phyloP scores from a whole-genome alignment of 2,113 vertebrate genomes.

The Myotis brandtii region DNA sequence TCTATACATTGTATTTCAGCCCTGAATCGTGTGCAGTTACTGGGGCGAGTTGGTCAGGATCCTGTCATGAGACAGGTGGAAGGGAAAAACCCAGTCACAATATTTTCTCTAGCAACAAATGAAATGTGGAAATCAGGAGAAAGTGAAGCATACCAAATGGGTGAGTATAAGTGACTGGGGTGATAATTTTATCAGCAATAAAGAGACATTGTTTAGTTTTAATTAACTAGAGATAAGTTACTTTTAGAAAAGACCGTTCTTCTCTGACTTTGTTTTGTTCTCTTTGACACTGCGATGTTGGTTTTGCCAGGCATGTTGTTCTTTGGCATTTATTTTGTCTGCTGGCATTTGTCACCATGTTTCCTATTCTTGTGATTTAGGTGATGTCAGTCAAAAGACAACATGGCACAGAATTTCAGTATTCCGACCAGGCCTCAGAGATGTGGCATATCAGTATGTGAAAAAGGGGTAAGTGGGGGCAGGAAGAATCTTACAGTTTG shows the following conservation, averaged over 20 bases:
- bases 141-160: conserved; percentile 83
- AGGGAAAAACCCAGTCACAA: conserved; percentile 96
- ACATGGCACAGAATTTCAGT: conserved; percentile 98
- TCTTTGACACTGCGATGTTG: background rate
- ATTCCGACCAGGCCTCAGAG: conserved; percentile 96
- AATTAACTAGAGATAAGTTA: background rate
- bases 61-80: conserved; percentile 98
- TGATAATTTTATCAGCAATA: background rate
- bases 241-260: background rate
- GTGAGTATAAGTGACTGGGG: conserved; percentile 79
- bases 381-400: conserved; percentile 96
- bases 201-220: background rate
- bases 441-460: conserved; percentile 96
- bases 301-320: background rate
- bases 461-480: conserved; percentile 94
- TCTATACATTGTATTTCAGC: conserved; percentile 83
- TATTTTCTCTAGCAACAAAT: conserved; percentile 98
- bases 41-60: conserved; percentile 97
- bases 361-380: conserved; percentile 81
- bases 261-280: background rate
- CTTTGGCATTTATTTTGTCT: background rate
- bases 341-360: background rate
- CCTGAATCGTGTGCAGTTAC: conserved; percentile 95
- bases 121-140: conserved; percentile 97
- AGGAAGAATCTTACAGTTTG: background rate